Evolutionary conservation across 2,888 invertebrate species (phyloP).

Genomic region (Heliconius sara): DNA sequence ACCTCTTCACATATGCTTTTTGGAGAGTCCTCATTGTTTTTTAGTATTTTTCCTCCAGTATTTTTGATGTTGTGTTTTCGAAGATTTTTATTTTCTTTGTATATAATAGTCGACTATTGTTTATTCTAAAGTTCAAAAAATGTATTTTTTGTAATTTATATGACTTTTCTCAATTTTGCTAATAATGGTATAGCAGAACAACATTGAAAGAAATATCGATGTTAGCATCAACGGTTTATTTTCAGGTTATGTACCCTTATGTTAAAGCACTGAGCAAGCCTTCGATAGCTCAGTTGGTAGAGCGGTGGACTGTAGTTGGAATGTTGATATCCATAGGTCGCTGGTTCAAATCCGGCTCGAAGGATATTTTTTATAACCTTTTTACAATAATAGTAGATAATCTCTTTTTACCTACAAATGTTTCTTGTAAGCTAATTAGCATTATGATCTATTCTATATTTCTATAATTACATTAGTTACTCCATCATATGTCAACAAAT

Average conservation of each 20-base stretch:
- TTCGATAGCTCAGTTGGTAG: constrained; percentile 85
- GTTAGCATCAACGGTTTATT: neutral
- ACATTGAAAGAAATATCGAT: too few relatives aligned
- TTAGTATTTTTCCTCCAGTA: too few relatives aligned
- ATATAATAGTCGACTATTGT: too few relatives aligned
- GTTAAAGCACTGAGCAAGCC: constrained; percentile 50
- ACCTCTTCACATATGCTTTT: too few relatives aligned
- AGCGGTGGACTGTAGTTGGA: constrained; percentile 82
- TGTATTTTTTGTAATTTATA: too few relatives aligned
- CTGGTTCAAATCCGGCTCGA: constrained; percentile 86
- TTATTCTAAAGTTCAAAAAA: too few relatives aligned
- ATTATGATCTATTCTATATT: neutral
- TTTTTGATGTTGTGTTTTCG: too few relatives aligned
- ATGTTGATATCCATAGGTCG: constrained; percentile 83
- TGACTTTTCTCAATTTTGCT: too few relatives aligned
- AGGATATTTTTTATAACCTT: constrained; percentile 37
- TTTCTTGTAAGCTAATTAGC: too few relatives aligned
- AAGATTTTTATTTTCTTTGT: too few relatives aligned
- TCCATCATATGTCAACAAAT: neutral
- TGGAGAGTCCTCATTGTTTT: too few relatives aligned
- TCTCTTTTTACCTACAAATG: neutral
- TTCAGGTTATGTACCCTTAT: neutral
- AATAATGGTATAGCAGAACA: too few relatives aligned
- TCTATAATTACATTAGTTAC: neutral
- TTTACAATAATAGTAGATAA: neutral